Conservation (phyloP, 2,888 invertebrate genomes). For the Cryptus armator region DNA sequence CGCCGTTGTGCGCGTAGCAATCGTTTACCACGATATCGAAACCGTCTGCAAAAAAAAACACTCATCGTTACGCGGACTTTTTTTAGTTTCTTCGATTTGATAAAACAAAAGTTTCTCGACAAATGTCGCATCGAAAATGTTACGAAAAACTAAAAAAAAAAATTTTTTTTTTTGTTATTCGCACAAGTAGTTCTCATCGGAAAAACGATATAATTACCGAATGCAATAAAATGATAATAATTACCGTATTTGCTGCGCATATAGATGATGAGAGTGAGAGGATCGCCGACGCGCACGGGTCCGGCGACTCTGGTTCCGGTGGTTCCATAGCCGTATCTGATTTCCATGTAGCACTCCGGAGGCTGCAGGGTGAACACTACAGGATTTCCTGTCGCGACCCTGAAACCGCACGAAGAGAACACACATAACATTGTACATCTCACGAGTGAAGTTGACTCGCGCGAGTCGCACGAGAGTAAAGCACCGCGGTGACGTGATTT, state of each 20-base stretch:
- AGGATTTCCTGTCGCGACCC: constrained; percentile 97
- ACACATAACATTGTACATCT: constrained; percentile 6
- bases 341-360: constrained; percentile 98
- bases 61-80: not conserved
- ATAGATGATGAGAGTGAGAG: constrained; percentile 95
- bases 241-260: constrained; percentile 98
- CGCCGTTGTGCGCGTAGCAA: constrained; percentile 97
- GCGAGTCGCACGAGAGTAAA: constrained; percentile 21
- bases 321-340: constrained; percentile 95
- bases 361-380: constrained; percentile 97
- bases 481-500: constrained; percentile 43
- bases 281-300: constrained; percentile 96
- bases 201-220: no score
- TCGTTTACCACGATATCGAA: constrained; percentile 98
- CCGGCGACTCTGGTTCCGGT: constrained; percentile 94
- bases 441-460: constrained; percentile 6
- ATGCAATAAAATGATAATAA: constrained; percentile 11
- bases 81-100: not conserved
- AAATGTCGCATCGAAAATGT: constrained; percentile 45
- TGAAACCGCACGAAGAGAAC: constrained; percentile 83
- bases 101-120: no score
- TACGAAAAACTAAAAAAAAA: not conserved
- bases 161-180: not conserved
- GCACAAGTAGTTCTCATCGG: no score
- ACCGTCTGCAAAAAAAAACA: constrained; percentile 88